Conservation (phyloP, 2,797 vertebrate species). For the Esox masquinongy region DNA sequence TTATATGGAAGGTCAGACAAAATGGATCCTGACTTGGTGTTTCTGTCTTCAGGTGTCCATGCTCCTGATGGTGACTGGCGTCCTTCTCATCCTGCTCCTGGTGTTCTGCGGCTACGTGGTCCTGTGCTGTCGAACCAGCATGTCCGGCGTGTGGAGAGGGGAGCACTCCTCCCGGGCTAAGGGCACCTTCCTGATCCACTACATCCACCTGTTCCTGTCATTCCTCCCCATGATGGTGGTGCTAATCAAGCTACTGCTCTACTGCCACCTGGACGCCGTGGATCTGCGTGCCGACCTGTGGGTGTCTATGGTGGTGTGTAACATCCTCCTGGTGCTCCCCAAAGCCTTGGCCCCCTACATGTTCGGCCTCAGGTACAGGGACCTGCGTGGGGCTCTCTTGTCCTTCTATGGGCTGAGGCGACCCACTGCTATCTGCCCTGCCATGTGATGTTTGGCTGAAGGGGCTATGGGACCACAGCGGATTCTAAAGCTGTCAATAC, state of each 20-base stretch:
- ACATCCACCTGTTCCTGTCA: constrained; percentile 76
- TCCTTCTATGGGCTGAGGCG: constrained; percentile 64
- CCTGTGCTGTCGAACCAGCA: constrained; percentile 73
- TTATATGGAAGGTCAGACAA: no score
- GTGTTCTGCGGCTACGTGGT: constrained; percentile 69
- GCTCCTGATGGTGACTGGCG: constrained; percentile 61
- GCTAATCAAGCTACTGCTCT: constrained; percentile 68
- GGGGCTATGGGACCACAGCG: not conserved
- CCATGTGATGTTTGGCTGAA: constrained; percentile 29
- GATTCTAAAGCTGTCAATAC: not conserved
- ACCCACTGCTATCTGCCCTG: constrained; percentile 53
- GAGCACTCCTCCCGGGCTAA: constrained; percentile 71
- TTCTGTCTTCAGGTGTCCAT: constrained; percentile 59
- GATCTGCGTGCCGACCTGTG: constrained; percentile 64
- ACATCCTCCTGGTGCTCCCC: constrained; percentile 75
- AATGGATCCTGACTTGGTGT: not conserved
- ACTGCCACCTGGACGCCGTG: constrained; percentile 36
- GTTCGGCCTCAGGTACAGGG: constrained; percentile 78
- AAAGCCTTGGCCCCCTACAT: constrained; percentile 78
- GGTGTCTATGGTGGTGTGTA: constrained; percentile 73
- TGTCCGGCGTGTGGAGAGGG: constrained; percentile 64
- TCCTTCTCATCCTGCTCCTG: constrained; percentile 72
- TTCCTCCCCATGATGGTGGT: constrained; percentile 75
- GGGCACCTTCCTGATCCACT: constrained; percentile 80
- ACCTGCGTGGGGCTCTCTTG: constrained; percentile 70